Base-by-base conservation (phyloP, 2,113 vertebrate species). In the Sus scrofa region DNA sequence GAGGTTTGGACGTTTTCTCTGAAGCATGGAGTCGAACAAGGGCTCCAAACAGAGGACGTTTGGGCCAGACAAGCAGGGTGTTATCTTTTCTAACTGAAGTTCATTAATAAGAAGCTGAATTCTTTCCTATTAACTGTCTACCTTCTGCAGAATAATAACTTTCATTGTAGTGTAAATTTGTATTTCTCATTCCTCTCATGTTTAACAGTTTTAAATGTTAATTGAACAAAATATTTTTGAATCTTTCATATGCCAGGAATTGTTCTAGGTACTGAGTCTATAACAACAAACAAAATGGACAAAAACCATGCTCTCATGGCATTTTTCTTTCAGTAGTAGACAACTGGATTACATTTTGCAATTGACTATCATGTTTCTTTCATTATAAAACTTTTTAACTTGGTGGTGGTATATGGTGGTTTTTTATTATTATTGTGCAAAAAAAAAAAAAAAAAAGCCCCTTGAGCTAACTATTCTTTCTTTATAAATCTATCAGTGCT, bases 181-280 rank as follows among this genome's bases (percentile, higher is more conserved):
- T n/a, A 7, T 89, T 52, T 92, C 85, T 60, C 52, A 96, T 67
- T 89, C 93, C 81, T 14, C 1, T 60, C 6, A 4, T 20, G 60
- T 8, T 68, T 95, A 91, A 8, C 75, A 88, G 27, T 89, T 91
- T 82, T 60, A 62, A 78, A 63, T 44, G 27, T 24, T 34, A 44
- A 81, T 81, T 96, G 73, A 73, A n/a, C 4, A 79, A 79, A 75
- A 77, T 70, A 96, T 94, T 84, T 78, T 39, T 32, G 83, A n/a
- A 10, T 2, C 26, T 44, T 77, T 24, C 16, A 50, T 37, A 63
- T 71, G 18, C 16, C 19, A 68, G 6, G 10, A 71, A 79, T 92
- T 62, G 11, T 60, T 73, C 26, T 73, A 75, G 16, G 11, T 58
- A n/a, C 12, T 39, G 1, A n/a, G 2, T 32, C 52, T 30, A 39